A percentile compares a stretch with the other conserved stretches of the same genome.
Conservation (phyloP, 2,797 vertebrate genomes). For the Parambassis ranga region DNA sequence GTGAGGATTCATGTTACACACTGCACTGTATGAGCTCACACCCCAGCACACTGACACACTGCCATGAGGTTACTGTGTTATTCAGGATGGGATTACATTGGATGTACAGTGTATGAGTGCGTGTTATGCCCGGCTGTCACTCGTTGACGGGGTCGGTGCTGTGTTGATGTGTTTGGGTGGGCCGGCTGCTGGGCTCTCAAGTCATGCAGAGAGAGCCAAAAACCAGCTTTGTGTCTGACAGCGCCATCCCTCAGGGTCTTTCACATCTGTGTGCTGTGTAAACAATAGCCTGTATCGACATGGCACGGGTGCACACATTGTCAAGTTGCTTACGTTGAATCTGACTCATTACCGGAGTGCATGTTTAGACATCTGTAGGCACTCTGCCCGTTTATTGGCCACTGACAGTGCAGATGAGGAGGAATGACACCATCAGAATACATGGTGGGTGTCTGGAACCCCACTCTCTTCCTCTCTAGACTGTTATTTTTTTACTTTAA, state of each 20-base stretch:
- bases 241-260: neutral
- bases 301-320: too few species aligned
- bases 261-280: neutral
- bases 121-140: slow-evolving; percentile 19
- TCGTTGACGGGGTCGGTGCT: neutral
- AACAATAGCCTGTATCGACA: too few species aligned
- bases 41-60: neutral
- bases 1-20: too few species aligned
- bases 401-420: too few species aligned
- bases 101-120: neutral
- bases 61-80: slow-evolving; percentile 14
- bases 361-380: too few species aligned
- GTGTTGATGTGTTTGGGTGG: slow-evolving; percentile 45
- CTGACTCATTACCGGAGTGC: too few species aligned
- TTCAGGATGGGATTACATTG: neutral
- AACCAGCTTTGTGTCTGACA: neutral
- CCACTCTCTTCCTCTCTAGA: too few species aligned
- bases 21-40: neutral
- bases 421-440: too few species aligned
- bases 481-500: too few species aligned
- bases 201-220: slow-evolving; percentile 14
- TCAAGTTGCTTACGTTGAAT: too few species aligned
- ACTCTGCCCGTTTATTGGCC: too few species aligned
- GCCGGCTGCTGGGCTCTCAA: neutral
- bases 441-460: too few species aligned